Evolutionary conservation across 2,888 invertebrate genomes (phyloP).

Genomic region (Drosophila longiperda): DNA sequence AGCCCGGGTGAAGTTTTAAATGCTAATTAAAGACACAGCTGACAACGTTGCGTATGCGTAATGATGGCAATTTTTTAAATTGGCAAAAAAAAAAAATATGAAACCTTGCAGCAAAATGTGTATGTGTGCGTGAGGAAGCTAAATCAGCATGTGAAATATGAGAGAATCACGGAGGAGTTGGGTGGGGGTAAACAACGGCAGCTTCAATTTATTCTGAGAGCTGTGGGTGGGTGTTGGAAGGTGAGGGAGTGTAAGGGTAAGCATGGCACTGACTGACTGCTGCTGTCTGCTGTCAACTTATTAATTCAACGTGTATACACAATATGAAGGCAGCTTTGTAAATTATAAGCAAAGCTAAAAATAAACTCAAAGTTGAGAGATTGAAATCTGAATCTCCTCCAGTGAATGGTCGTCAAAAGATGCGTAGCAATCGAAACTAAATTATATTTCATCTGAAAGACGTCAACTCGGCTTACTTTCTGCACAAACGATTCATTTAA

Average conservation of each 20-base stretch:
- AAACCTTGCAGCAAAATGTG: constrained; percentile 20
- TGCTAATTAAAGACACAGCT: constrained; percentile 66
- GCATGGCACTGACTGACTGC: constrained; percentile 64
- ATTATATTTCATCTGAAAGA: neutral
- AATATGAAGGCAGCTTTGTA: constrained; percentile 32
- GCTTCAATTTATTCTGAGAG: neutral
- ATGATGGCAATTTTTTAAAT: constrained; percentile 48
- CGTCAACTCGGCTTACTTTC: neutral
- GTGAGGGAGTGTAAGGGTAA: too few relatives aligned
- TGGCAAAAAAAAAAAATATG: constrained; percentile 25
- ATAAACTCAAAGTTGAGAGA: constrained; percentile 33
- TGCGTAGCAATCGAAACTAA: neutral
- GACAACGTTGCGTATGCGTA: constrained; percentile 46
- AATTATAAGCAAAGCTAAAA: constrained; percentile 66
- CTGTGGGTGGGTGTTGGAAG: too few relatives aligned
- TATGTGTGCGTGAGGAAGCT: constrained; percentile 37
- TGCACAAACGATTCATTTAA: neutral
- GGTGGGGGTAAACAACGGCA: neutral
- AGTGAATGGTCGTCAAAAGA: constrained; percentile 4
- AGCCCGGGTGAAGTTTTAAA: constrained; percentile 40
- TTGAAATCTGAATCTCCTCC: neutral
- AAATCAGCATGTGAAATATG: constrained; percentile 57
- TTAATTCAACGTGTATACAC: constrained; percentile 63
- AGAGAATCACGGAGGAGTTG: constrained; percentile 18
- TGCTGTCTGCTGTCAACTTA: constrained; percentile 74